phyloP scores from a whole-genome alignment of 1,140 invertebrate genomes.

The Drosophila chauvacae region DNA sequence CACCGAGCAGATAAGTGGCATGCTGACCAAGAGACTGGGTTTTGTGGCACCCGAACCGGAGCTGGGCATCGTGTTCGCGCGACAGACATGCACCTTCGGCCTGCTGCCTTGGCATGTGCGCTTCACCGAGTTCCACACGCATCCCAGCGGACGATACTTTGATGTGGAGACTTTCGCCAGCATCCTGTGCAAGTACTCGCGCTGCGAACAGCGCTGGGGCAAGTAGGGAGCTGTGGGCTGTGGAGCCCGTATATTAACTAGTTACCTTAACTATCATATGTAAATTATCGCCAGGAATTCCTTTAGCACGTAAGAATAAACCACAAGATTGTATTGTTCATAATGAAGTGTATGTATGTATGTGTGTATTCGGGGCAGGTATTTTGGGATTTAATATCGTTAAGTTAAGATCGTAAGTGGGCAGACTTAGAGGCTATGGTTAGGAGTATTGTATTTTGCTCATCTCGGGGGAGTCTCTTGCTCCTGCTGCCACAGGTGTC shows the following conservation, averaged over 20 bases:
- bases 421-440: slow-evolving; percentile 59
- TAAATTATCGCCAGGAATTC: slow-evolving; percentile 53
- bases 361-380: slow-evolving; percentile 32
- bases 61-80: slow-evolving; percentile 69
- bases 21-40: slow-evolving; percentile 55
- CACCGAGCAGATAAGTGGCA: slow-evolving; percentile 48
- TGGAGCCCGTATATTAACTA: slow-evolving; percentile 47
- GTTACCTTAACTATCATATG: slow-evolving; percentile 53
- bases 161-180: slow-evolving; percentile 59
- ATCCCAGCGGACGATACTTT: slow-evolving; percentile 64
- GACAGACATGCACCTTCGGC: slow-evolving; percentile 70
- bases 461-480: neutral
- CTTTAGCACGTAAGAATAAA: slow-evolving; percentile 56
- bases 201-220: slow-evolving; percentile 82
- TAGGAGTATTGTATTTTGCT: slow-evolving; percentile 47
- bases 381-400: slow-evolving; percentile 23
- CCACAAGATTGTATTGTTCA: slow-evolving; percentile 55
- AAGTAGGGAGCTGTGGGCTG: slow-evolving; percentile 55
- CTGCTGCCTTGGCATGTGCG: slow-evolving; percentile 78
- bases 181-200: slow-evolving; percentile 75
- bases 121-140: slow-evolving; percentile 79
- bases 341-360: slow-evolving; percentile 53
- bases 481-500: neutral
- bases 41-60: slow-evolving; percentile 66
- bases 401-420: slow-evolving; percentile 41